Evolutionary conservation across 2,797 vertebrate species (phyloP).

Genomic region (Sebastes ruberrimus): DNA sequence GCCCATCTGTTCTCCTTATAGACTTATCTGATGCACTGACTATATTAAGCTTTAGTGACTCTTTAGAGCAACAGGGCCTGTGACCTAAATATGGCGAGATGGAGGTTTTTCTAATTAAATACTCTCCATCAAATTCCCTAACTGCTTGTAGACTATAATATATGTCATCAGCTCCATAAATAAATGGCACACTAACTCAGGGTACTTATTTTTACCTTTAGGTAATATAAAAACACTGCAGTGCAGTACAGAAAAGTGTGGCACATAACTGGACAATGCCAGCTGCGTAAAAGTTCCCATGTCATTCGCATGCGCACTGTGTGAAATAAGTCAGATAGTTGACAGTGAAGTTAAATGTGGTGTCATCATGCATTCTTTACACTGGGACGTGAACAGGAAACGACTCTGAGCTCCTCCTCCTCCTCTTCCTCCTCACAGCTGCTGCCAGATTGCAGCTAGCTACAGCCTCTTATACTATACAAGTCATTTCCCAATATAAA

Average conservation of each 20-base stretch:
- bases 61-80: constrained; percentile 41
- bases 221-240: background rate
- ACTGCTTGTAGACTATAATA: constrained; percentile 43
- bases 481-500: constrained; percentile 27
- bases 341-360: background rate
- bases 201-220: background rate
- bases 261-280: background rate
- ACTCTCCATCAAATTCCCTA: constrained; percentile 50
- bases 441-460: constrained; percentile 53
- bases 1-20: constrained; percentile 2
- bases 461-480: constrained; percentile 13
- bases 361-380: constrained; percentile 19
- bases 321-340: background rate
- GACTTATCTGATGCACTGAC: background rate
- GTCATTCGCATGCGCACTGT: background rate
- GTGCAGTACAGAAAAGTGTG: background rate
- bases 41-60: constrained; percentile 24
- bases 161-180: constrained; percentile 42
- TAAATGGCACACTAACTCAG: constrained; percentile 41
- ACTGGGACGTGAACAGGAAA: constrained; percentile 59
- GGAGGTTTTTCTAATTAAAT: constrained; percentile 70
- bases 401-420: constrained; percentile 32
- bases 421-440: constrained; percentile 16
- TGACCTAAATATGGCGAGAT: constrained; percentile 69
- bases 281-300: background rate